phyloP scores from a whole-genome alignment of 2,797 vertebrate species.

The Propithecus deckenii region DNA sequence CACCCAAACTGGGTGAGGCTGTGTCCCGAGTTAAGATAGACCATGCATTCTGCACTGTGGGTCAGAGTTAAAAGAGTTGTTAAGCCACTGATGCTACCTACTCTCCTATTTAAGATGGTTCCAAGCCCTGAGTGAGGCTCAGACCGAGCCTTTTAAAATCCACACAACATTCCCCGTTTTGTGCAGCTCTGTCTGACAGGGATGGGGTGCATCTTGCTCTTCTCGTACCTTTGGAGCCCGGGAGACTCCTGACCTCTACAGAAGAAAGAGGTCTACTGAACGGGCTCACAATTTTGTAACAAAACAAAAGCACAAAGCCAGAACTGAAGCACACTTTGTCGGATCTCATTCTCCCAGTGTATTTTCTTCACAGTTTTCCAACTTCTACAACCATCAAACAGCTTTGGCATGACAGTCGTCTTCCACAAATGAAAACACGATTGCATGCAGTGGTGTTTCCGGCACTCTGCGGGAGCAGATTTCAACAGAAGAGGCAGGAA shows the following conservation, averaged over 20 bases:
- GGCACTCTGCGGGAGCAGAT: neutral
- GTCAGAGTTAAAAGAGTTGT: neutral
- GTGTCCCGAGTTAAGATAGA: neutral
- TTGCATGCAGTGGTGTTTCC: neutral
- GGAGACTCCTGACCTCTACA: accelerated
- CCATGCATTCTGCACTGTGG: neutral
- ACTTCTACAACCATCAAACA: neutral
- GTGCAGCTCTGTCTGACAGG: neutral
- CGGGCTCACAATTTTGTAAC: neutral
- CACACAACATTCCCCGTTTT: neutral
- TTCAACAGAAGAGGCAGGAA: conserved; percentile 20
- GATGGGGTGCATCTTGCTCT: no score
- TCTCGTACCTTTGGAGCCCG: neutral
- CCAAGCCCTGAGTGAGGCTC: neutral
- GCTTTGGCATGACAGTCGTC: neutral
- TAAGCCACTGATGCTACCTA: neutral
- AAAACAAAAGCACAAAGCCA: neutral
- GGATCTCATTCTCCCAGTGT: neutral
- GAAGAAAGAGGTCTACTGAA: neutral
- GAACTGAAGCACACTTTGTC: neutral
- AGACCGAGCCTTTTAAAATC: neutral
- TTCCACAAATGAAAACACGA: neutral
- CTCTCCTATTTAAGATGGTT: neutral
- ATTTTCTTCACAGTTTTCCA: conserved; percentile 31
- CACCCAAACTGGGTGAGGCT: neutral